Evolutionary conservation across 2,797 vertebrate genomes (phyloP).

Genomic region (Xenops minutus): DNA sequence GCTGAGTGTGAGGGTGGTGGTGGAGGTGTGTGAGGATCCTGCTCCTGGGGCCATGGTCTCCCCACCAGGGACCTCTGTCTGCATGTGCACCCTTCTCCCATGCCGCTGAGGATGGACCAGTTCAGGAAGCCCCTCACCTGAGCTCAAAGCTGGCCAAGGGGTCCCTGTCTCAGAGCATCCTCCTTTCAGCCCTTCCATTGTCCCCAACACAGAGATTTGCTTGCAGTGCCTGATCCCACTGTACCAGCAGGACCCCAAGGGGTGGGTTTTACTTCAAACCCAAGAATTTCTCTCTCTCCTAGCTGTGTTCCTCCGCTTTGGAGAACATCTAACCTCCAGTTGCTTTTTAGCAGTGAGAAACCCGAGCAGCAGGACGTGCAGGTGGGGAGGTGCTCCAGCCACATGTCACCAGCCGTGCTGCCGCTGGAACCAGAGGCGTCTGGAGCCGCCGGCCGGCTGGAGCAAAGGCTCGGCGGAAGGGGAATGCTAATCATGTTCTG

Average conservation of each 20-base stretch:
- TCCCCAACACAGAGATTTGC: not conserved
- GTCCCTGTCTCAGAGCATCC: no score
- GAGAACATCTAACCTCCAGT: accelerated
- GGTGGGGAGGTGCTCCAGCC: not conserved
- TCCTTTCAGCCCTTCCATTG: no score
- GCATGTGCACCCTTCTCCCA: not conserved
- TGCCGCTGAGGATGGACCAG: not conserved
- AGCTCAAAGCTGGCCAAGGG: not conserved
- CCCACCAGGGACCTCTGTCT: not conserved
- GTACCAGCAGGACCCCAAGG: not conserved
- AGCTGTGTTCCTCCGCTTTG: accelerated
- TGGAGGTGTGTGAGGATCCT: not conserved
- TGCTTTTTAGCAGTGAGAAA: accelerated
- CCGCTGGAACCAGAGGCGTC: accelerated
- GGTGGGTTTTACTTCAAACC: not conserved
- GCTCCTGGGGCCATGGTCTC: accelerated
- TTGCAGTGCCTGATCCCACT: accelerated
- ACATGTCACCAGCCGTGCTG: accelerated
- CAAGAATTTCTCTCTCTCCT: not conserved
- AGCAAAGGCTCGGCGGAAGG: not conserved
- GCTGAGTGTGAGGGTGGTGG: accelerated
- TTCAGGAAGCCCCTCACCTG: not conserved
- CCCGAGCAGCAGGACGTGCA: accelerated
- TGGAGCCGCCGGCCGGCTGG: not conserved
- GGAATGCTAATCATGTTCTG: not conserved